A percentile compares a stretch with the other conserved stretches of the same genome.
phyloP scores from a whole-genome alignment of 2,888 invertebrate species.

The Sphaerophoria rueppellii region DNA sequence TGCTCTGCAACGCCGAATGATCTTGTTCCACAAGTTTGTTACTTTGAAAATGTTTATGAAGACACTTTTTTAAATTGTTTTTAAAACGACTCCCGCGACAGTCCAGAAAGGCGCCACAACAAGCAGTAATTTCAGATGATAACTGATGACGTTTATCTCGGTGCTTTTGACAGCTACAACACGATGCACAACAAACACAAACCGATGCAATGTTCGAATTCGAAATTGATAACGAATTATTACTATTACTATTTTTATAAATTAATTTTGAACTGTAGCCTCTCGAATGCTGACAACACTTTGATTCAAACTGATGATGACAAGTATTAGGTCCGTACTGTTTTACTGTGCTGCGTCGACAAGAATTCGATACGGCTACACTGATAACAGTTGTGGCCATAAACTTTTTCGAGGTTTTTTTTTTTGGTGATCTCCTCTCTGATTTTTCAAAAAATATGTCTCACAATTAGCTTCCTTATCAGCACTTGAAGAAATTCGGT shows the following conservation, averaged over 20 bases:
- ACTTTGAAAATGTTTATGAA: slow-evolving; percentile 55
- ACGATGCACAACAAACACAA: slow-evolving; percentile 53
- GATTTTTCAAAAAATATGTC: background rate
- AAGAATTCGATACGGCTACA: slow-evolving; percentile 62
- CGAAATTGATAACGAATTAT: background rate
- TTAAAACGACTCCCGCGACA: slow-evolving; percentile 59
- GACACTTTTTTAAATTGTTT: slow-evolving; percentile 62
- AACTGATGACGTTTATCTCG: slow-evolving; percentile 1
- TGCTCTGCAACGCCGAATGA: slow-evolving; percentile 1
- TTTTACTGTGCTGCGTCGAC: slow-evolving; percentile 61
- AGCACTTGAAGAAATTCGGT: slow-evolving; percentile 40
- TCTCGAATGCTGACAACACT: slow-evolving; percentile 57
- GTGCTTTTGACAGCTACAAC: slow-evolving; percentile 2
- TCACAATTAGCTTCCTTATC: slow-evolving; percentile 58
- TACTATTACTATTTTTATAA: background rate
- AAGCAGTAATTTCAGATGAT: slow-evolving; percentile 1
- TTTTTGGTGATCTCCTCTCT: slow-evolving; percentile 19
- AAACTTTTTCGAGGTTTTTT: slow-evolving; percentile 38
- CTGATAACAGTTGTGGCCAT: slow-evolving; percentile 68
- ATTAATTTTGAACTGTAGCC: background rate
- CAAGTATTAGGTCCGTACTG: slow-evolving; percentile 38
- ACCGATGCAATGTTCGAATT: slow-evolving; percentile 24
- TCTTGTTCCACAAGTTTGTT: slow-evolving; percentile 9
- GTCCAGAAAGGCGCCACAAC: slow-evolving; percentile 47
- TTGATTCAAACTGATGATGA: slow-evolving; percentile 40